Base-by-base conservation (phyloP, 1,140 invertebrate species). In the Ectropis grisescens region DNA sequence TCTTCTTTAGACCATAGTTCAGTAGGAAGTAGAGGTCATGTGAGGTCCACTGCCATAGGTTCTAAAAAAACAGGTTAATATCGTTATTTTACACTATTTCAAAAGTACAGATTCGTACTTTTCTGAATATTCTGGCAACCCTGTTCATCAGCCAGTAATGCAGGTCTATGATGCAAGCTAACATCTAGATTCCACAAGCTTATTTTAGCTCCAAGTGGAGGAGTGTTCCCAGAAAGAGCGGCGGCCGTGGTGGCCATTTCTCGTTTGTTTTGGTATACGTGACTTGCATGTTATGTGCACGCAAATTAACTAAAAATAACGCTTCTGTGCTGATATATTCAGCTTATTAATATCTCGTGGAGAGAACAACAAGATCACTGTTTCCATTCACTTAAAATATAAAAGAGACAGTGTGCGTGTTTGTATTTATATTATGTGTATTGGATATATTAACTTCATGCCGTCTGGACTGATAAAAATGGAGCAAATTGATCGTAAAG, bases 251-350 rank as follows among this genome's bases (percentile, higher is more conserved):
- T 72, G 62, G 62, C 53, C 51, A 48, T 37, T 28, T 41, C 52
- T 42, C 55, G 60, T 70, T 75, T 69, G 70, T 68, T 75, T 69
- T 62, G 50, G 39, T 62, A 69, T n/a, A n/a, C 67, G 67, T 71
- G 67, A 71, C 67, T 68, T 36, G 62, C 44, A 38, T 45, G 51
- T 62, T 59, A 60, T 59, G 56, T 57, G 55, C 54, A 71, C 62
- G 60, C 65, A 61, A 71, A 75, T 68, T 70, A 56, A 37, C 53
- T 72, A 68, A 71, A 60, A 64, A 64, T 75, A 61, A 58, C 35
- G 29, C 32, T 22, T 5, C 19, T 9, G 4, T 5, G 9, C 4
- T 22, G 19, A 5, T 5, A 22, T 9, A 22, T 9, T 5, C 19
- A 9, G 19, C 4, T 22, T 22, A 22, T 5, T 22, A 22, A 22